Percentiles rank a stretch among this genome's conserved stretches.
phyloP scores from a whole-genome alignment of 2,888 invertebrate genomes.

The Rotaria macrura region DNA sequence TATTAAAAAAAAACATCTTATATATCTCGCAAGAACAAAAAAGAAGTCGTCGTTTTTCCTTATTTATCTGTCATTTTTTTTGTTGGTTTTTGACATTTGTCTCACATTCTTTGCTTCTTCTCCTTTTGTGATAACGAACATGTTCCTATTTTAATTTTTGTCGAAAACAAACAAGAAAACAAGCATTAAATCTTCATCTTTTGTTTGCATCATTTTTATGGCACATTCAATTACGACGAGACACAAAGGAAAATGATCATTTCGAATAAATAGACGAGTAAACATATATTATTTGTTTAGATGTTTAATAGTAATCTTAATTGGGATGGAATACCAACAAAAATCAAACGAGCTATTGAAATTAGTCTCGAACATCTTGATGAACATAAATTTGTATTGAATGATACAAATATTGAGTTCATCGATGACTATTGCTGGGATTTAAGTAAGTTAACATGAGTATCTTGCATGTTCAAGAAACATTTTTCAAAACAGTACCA shows the following conservation, averaged over 20 bases:
- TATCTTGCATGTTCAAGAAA: too few species aligned
- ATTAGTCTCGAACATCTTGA: not conserved
- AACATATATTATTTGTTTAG: not conserved
- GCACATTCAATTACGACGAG: not conserved
- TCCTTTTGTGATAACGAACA: not conserved
- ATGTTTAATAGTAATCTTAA: not conserved
- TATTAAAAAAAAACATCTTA: not conserved
- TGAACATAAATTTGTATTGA: slow-evolving; percentile 4
- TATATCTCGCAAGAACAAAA: not conserved
- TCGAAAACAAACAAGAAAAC: not conserved
- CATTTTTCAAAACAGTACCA: too few species aligned
- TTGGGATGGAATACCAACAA: slow-evolving; percentile 13
- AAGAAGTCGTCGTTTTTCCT: not conserved
- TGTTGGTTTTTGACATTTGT: not conserved
- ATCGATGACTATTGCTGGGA: slow-evolving; percentile 9
- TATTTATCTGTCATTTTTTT: not conserved
- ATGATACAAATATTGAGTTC: not conserved
- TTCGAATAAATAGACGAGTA: not conserved
- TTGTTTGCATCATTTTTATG: not conserved
- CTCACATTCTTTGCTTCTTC: not conserved
- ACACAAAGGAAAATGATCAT: not conserved
- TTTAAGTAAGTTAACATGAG: not conserved
- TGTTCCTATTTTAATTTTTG: not conserved
- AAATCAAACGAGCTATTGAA: not conserved
- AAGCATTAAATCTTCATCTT: not conserved